A percentile compares a stretch with the other conserved stretches of the same genome.
Evolutionary conservation across 2,797 vertebrate genomes (phyloP).

Genomic region (Dermochelys coriacea): DNA sequence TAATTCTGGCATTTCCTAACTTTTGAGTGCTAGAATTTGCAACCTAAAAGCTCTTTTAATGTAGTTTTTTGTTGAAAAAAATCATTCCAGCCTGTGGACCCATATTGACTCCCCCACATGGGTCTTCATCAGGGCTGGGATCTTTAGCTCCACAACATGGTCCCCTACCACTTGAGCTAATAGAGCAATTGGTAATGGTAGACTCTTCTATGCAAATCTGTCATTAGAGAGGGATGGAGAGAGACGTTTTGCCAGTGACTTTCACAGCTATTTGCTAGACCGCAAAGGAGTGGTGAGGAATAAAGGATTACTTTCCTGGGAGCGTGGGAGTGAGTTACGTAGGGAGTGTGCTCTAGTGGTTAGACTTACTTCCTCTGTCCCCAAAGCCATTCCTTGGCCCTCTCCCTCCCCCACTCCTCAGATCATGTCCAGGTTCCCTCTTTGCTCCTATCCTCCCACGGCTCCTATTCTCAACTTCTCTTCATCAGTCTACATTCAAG

Average conservation of each 20-base stretch:
- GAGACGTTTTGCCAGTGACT: background rate
- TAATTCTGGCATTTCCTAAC: background rate
- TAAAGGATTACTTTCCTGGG: background rate
- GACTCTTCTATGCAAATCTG: accelerated
- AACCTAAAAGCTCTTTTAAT: background rate
- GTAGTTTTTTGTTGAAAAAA: background rate
- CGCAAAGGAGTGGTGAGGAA: background rate
- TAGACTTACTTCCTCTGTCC: background rate
- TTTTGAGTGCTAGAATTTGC: background rate
- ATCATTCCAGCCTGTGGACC: too few species aligned
- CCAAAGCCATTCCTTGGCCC: background rate
- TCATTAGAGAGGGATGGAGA: background rate
- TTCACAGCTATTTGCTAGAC: background rate
- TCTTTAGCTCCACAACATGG: background rate
- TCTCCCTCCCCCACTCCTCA: too few species aligned
- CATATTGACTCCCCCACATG: too few species aligned
- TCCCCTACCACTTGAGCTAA: background rate
- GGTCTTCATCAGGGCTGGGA: too few species aligned
- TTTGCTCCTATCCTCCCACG: too few species aligned
- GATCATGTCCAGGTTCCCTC: too few species aligned
- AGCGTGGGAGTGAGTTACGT: background rate
- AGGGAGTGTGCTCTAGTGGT: background rate
- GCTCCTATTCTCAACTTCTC: too few species aligned
- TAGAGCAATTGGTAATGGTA: too few species aligned
- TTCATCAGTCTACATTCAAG: too few species aligned